phyloP scores from a whole-genome alignment of 1,140 invertebrate species.

The Physella acuta region DNA sequence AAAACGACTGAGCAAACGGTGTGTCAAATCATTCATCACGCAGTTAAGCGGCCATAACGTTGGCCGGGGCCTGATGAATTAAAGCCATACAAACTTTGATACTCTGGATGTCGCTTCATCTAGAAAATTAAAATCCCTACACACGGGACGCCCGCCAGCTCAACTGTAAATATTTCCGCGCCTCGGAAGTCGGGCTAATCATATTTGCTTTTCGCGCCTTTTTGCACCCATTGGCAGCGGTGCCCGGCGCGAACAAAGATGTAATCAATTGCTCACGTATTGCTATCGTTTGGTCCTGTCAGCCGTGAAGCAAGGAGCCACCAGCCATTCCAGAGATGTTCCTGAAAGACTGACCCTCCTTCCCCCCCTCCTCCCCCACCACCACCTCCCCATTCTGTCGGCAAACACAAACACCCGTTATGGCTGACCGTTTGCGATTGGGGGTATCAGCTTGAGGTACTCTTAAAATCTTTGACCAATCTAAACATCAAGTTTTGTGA shows the following conservation, averaged over 20 bases:
- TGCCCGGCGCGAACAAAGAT: conserved; percentile 29
- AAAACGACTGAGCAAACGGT: conserved; percentile 24
- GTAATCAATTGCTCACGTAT: conserved; percentile 36
- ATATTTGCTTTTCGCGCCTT: conserved; percentile 39
- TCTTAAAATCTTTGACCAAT: no score
- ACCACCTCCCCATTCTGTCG: conserved; percentile 12
- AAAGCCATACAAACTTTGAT: conserved; percentile 33
- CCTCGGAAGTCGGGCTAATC: conserved; percentile 32
- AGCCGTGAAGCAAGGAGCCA: conserved; percentile 22
- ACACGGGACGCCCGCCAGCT: conserved; percentile 27
- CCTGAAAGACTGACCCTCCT: no score
- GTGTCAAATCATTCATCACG: conserved; percentile 33
- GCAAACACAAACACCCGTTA: conserved; percentile 28
- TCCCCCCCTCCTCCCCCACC: conserved; percentile 1
- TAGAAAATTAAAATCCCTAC: conserved; percentile 38
- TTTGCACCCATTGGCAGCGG: conserved; percentile 27
- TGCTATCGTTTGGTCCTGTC: conserved; percentile 29
- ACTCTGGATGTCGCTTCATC: conserved; percentile 36
- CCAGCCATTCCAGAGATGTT: no score
- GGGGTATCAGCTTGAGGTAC: no score
- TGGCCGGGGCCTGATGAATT: conserved; percentile 30
- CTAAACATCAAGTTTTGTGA: no score
- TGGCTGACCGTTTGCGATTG: conserved; percentile 21
- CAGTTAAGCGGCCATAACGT: conserved; percentile 37
- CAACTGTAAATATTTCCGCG: conserved; percentile 34